Conservation (phyloP, 2,797 vertebrate species). For the Pangasius djambal region DNA sequence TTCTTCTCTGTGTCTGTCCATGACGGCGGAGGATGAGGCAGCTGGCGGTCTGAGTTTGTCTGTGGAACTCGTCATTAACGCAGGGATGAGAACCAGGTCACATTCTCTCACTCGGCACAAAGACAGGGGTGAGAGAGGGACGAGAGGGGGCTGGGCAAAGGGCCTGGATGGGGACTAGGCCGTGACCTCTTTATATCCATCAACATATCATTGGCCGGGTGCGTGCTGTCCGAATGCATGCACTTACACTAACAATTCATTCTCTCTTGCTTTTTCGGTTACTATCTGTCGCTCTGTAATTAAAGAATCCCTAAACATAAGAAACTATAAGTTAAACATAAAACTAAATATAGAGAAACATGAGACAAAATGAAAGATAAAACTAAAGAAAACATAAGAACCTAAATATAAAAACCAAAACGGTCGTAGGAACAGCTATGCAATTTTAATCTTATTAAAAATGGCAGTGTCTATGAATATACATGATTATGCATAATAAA, state of each 20-base stretch:
- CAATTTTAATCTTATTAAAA: not conserved
- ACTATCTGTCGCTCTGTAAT: not conserved
- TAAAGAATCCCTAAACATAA: not conserved
- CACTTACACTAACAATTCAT: slow-evolving; percentile 9
- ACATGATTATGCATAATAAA: not conserved
- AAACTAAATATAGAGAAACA: no score
- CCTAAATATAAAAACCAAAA: not conserved
- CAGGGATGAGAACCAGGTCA: slow-evolving; percentile 85
- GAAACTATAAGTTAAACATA: no score
- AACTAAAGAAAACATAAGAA: not conserved
- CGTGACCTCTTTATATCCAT: slow-evolving; percentile 84
- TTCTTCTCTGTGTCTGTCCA: not conserved
- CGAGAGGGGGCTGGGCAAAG: slow-evolving; percentile 66
- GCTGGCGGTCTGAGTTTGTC: slow-evolving; percentile 72
- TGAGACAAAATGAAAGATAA: no score
- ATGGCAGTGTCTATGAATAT: not conserved
- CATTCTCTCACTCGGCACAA: slow-evolving; percentile 80
- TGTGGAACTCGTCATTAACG: slow-evolving; percentile 75
- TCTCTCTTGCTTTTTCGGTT: not conserved
- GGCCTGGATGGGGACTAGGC: slow-evolving; percentile 75
- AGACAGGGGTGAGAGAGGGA: slow-evolving; percentile 71
- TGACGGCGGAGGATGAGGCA: slow-evolving; percentile 59
- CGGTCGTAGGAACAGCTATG: not conserved
- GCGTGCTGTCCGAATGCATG: slow-evolving; percentile 47
- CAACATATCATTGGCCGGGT: slow-evolving; percentile 64